Evolutionary conservation across 2,113 vertebrate genomes (phyloP), one percentile per base, ranked within the genome.

Genomic region (Pundamilia nyererei): DNA sequence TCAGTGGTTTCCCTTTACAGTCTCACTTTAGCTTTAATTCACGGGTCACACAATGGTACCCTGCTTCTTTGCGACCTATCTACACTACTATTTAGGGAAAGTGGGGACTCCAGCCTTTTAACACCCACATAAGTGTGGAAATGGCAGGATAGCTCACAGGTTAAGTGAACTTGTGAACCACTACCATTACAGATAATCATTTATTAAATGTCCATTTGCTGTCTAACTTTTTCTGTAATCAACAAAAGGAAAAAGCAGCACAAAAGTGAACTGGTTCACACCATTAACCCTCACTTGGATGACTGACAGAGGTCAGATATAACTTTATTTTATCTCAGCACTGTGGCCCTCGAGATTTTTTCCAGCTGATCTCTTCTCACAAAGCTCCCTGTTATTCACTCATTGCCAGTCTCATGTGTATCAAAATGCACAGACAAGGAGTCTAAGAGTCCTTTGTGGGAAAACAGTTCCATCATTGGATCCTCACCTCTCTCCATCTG

Each of bases 401-500:
- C 83, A 45, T 58, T 58, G 33, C 31, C 38, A 21, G 49, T 89
- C 83, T 87, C 62, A 47, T 72, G 89, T 90, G 89, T 72, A 54
- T 84, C 31, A 86, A 60, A 86, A 83, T 72, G 85, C 55, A 38
- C 9, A 17, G 42, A 72, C 75, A 90, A 86, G 81, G 79, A 84
- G 75, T 51, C 83, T 93, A 86, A 94, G 90, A 94, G 89, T 83
- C 77, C 58, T 89, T 79, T 89, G 42, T 51, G 33, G n/a, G n/a
- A 47, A 81, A 84, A 83, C 29, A 17, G 56, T 29, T 33, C 80
- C 77, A 17, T 85, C 65, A 83, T 56, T 81, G 51, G 55, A 86
- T 88, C 70, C 53, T 29, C 84, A 70, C 31, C 24, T 83, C 86
- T 79, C 21, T 80, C 53, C 38, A n/a, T 56, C 54, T 58, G 47